phyloP scores from a whole-genome alignment of 1,140 invertebrate genomes.

The Pachypsylla venusta region DNA sequence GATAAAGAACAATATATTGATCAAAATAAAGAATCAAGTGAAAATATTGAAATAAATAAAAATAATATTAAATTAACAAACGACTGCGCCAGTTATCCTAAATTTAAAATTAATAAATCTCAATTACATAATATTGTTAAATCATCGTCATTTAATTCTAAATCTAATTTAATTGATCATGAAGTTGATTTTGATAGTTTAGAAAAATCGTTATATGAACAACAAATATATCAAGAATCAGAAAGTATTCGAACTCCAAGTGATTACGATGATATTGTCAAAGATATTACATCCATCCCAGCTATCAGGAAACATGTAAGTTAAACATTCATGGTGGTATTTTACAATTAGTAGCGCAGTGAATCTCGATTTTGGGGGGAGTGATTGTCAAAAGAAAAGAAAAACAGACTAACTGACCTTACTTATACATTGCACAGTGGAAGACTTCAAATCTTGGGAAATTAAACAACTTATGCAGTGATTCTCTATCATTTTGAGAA shows the following conservation, averaged over 20 bases:
- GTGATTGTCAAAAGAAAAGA: too few relatives aligned
- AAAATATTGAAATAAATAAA: too few relatives aligned
- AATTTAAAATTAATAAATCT: not conserved
- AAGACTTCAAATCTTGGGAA: too few relatives aligned
- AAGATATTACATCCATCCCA: conserved; percentile 38
- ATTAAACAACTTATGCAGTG: too few relatives aligned
- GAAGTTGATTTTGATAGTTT: conserved; percentile 50
- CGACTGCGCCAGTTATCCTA: too few relatives aligned
- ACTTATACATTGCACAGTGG: too few relatives aligned
- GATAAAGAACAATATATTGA: too few relatives aligned
- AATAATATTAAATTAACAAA: too few relatives aligned
- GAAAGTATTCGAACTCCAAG: conserved; percentile 38
- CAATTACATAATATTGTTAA: conserved; percentile 23
- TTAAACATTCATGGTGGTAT: conserved; percentile 2
- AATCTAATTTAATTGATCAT: not conserved
- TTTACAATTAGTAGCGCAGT: not conserved
- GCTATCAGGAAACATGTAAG: conserved; percentile 6
- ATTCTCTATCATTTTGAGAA: too few relatives aligned
- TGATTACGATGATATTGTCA: conserved; percentile 35
- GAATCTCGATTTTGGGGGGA: too few relatives aligned
- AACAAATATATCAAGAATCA: conserved; percentile 27
- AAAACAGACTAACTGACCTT: too few relatives aligned
- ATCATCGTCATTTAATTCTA: not conserved
- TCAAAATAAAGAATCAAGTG: too few relatives aligned
- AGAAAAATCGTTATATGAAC: conserved; percentile 36